Base-by-base conservation (phyloP, 2,797 vertebrate genomes). In the Strix occidentalis region DNA sequence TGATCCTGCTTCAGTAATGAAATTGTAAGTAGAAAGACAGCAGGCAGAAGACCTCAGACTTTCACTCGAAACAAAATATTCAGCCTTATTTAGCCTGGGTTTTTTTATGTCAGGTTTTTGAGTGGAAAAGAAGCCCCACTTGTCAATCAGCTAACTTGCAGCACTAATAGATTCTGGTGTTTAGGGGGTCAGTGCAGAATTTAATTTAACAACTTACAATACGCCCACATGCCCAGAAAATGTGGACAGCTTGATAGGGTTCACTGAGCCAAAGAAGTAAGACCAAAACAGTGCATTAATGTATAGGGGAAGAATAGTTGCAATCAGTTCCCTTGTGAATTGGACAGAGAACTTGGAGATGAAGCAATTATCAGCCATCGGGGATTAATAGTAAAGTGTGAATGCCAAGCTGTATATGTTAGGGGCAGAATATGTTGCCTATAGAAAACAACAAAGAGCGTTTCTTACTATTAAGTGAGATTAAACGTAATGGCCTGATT, bases 401-500 rank as follows among this genome's bases (percentile, higher is more conserved):
- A 99, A 99, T 99, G 96, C 98, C 98, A 98, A 97, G 87, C 98
- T 98, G 97, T 97, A 98, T 97, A 98, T 98, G 98, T 99, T 99
- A 98, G 98, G 98, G 98, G 94, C 97, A 98, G 99, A 99, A 99
- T 99, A 99, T 99, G 99, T 99, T 99, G 98, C 98, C 98, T 98
- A 99, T 99, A 98, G 98, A 98, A 98, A 97, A 95, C 98, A 97
- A 99, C 99, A 99, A 99, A 99, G 98, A 98, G 98, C 98, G 98
- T 98, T 98, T 98, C 98, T 99, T 98, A 99, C 99, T 98, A 99
- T 99, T 99, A 99, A 99, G 99, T 98, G 98, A 99, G 99, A 99
- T 99, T 99, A 99, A 98, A 98, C 98, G 98, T 99, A 99, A 99
- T 99, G 98, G 99, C 98, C 98, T 99, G 98, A 99, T 99, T 99